Percentiles rank a stretch among this genome's conserved stretches.
These are phyloP conservation scores for Masnerella sp. DNA, from an alignment of 2,888 invertebrate species.

Conservation along the genomic window DNA sequence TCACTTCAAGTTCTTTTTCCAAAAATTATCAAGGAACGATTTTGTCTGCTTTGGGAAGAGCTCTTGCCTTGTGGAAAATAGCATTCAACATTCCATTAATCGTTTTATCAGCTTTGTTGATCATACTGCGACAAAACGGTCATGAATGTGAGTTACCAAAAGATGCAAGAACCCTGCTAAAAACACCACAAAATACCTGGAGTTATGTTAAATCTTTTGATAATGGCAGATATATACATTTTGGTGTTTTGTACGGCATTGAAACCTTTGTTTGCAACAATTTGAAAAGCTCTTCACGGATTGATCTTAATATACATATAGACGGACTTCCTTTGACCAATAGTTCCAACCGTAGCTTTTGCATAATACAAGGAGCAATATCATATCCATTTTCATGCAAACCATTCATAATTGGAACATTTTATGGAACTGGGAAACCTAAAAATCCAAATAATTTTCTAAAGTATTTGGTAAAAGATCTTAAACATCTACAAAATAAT, in stretches of 20 bases:
- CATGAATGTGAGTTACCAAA: conserved; percentile 26
- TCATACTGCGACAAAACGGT: conserved; percentile 9
- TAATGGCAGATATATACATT: conserved; percentile 27
- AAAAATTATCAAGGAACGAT: no score
- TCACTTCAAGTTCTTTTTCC: no score
- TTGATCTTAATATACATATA: conserved; percentile 22
- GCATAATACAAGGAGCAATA: conserved; percentile 12
- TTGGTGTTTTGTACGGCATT: conserved; percentile 19
- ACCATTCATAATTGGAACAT: conserved; percentile 25
- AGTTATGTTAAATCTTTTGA: background rate
- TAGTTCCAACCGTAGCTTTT: conserved; percentile 15
- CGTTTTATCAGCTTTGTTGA: conserved; percentile 6
- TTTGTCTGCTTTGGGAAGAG: conserved; percentile 3
- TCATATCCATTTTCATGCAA: background rate
- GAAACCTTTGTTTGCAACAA: conserved; percentile 6
- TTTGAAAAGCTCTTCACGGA: background rate
- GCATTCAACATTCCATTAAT: conserved; percentile 4
- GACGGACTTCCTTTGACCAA: conserved; percentile 35
- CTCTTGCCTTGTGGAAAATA: background rate
- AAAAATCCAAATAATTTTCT: conserved; percentile 18
- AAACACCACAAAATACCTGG: conserved; percentile 2
- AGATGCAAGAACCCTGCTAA: conserved; percentile 10
- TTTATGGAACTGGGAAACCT: conserved; percentile 16
- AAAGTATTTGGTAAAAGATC: conserved; percentile 7
- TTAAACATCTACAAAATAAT: background rate